Conservation (phyloP, 2,797 vertebrate species). For the Peromyscus attwateri region DNA sequence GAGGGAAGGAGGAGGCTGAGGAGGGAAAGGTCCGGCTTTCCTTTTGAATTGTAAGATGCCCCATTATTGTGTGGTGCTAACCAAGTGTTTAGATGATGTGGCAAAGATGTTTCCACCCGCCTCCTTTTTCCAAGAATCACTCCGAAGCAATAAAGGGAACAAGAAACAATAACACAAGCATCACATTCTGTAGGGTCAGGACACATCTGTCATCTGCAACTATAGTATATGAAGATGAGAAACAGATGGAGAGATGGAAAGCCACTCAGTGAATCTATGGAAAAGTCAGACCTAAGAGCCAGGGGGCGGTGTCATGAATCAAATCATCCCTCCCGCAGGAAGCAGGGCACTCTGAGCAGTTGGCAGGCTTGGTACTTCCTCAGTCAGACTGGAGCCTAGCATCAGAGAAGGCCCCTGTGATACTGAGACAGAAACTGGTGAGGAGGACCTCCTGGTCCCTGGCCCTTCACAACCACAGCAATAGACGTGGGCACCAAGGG, state of each 20-base stretch:
- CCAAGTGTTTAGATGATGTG: slow-evolving; percentile 14
- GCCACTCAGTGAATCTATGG: background rate
- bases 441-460: background rate
- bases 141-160: slow-evolving; percentile 23
- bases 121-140: background rate
- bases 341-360: background rate
- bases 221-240: background rate
- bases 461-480: background rate
- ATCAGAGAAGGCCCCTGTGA: background rate
- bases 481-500: background rate
- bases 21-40: background rate
- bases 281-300: slow-evolving; percentile 7
- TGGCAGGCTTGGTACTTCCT: accelerated
- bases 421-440: background rate
- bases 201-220: slow-evolving; percentile 34
- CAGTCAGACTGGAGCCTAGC: accelerated
- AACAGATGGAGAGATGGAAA: slow-evolving; percentile 30
- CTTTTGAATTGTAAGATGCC: slow-evolving; percentile 49
- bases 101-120: background rate
- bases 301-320: accelerated
- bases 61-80: background rate
- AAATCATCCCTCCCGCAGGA: background rate
- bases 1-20: background rate
- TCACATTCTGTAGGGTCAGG: background rate
- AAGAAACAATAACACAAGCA: background rate